Conservation (phyloP, 1,140 invertebrate genomes). For the Lepidurus apus region DNA sequence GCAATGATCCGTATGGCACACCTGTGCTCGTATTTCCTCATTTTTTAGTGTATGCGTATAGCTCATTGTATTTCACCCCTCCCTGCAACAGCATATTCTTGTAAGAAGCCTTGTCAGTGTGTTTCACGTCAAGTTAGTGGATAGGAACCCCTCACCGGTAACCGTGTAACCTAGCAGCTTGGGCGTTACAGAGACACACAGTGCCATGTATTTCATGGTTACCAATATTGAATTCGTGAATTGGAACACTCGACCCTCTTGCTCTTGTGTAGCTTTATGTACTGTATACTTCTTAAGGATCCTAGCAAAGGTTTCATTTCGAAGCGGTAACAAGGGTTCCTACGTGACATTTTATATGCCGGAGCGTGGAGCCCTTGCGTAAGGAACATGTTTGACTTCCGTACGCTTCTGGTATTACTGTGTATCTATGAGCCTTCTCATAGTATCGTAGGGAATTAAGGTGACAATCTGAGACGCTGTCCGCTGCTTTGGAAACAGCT, state of each 20-base stretch:
- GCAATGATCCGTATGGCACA: background rate
- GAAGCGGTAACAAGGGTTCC: background rate
- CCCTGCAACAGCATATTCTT: background rate
- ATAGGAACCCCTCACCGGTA: constrained; percentile 13
- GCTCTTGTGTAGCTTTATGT: background rate
- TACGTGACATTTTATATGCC: background rate
- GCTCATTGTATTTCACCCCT: constrained; percentile 8
- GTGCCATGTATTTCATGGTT: constrained; percentile 9
- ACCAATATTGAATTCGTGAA: background rate
- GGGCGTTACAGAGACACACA: background rate
- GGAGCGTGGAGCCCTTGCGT: background rate
- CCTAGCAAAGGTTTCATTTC: too few species aligned
- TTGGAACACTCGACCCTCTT: background rate
- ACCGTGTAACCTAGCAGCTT: constrained; percentile 18
- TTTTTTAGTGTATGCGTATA: background rate
- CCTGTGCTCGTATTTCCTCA: constrained; percentile 3
- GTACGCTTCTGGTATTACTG: background rate
- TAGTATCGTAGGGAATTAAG: background rate
- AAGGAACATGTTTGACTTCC: background rate
- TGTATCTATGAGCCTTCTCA: background rate
- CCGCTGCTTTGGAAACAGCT: background rate
- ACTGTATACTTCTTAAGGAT: background rate
- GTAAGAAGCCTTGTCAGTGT: constrained; percentile 20
- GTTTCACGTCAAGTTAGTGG: constrained; percentile 6
- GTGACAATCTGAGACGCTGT: background rate